Conservation (phyloP, 2,888 invertebrate genomes). For the Erebia ligea region DNA sequence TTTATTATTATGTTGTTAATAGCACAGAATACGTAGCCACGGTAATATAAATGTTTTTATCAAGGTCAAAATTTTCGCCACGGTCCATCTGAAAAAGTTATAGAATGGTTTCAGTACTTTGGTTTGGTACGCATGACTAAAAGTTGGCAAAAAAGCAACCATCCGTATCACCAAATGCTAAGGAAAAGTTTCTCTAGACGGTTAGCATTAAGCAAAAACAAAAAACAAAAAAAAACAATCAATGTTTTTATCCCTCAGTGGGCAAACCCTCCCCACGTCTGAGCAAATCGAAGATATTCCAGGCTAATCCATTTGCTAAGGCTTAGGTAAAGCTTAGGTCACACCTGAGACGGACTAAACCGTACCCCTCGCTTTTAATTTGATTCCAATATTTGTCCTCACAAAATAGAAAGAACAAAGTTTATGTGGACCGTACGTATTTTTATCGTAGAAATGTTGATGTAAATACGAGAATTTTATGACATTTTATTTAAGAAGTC, state of each 20-base stretch:
- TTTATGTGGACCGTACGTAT: not conserved
- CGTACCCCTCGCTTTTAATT: not conserved
- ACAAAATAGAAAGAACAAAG: not conserved
- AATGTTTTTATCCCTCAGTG: constrained; percentile 28
- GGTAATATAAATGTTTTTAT: too few relatives aligned
- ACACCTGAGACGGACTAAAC: constrained; percentile 19
- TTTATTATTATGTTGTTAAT: too few relatives aligned
- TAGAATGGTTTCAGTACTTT: not conserved
- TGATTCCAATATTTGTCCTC: not conserved
- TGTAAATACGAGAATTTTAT: not conserved
- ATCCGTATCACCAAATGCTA: constrained; percentile 1
- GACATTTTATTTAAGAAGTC: too few relatives aligned
- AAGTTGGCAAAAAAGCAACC: not conserved
- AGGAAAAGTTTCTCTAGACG: constrained; percentile 21
- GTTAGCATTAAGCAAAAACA: constrained; percentile 15
- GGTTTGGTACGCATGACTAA: not conserved
- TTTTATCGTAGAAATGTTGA: not conserved
- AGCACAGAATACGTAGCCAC: too few relatives aligned
- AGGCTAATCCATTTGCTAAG: constrained; percentile 72
- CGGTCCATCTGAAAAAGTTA: not conserved
- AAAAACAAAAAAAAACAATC: constrained; percentile 32
- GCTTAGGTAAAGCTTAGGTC: constrained; percentile 16
- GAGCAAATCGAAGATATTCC: constrained; percentile 62
- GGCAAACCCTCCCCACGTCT: constrained; percentile 28
- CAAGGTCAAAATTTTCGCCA: too few relatives aligned